phyloP scores from a whole-genome alignment of 2,113 vertebrate genomes.

The Thryonomys swinderianus region DNA sequence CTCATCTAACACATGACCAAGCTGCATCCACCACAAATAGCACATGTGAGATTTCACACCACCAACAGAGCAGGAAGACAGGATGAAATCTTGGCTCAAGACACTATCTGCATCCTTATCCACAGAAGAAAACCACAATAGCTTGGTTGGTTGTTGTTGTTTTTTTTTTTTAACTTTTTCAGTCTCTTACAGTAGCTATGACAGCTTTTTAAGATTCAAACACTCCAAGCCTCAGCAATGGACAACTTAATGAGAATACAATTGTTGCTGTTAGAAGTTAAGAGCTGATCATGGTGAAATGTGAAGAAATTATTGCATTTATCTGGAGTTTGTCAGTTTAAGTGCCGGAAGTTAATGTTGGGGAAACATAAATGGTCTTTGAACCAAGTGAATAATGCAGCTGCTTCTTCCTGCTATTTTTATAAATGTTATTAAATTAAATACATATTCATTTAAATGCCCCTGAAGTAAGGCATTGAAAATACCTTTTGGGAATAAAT shows the following conservation, averaged over 20 bases:
- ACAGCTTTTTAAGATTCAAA: slow-evolving; percentile 70
- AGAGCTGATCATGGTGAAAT: slow-evolving; percentile 72
- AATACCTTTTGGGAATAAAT: slow-evolving; percentile 67
- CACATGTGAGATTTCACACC: not conserved
- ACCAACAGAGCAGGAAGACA: not conserved
- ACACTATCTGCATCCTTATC: slow-evolving; percentile 27
- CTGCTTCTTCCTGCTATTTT: slow-evolving; percentile 65
- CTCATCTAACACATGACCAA: not conserved
- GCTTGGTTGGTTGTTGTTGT: not conserved
- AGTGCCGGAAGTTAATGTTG: slow-evolving; percentile 80
- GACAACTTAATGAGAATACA: slow-evolving; percentile 80
- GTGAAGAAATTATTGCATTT: slow-evolving; percentile 81
- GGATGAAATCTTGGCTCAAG: slow-evolving; percentile 42
- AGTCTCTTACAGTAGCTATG: slow-evolving; percentile 55
- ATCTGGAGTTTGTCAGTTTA: slow-evolving; percentile 79
- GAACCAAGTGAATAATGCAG: slow-evolving; percentile 77
- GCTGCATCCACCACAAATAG: slow-evolving; percentile 32
- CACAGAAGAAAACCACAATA: slow-evolving; percentile 56
- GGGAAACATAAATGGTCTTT: slow-evolving; percentile 81
- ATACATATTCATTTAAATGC: slow-evolving; percentile 62
- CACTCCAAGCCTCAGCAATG: slow-evolving; percentile 72
- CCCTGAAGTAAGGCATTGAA: slow-evolving; percentile 42
- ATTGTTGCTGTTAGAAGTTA: slow-evolving; percentile 75
- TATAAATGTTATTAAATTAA: slow-evolving; percentile 76
- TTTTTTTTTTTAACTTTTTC: slow-evolving; percentile 46